Evolutionary conservation across 2,113 vertebrate genomes (phyloP).

Genomic region (Oncorhynchus nerka): DNA sequence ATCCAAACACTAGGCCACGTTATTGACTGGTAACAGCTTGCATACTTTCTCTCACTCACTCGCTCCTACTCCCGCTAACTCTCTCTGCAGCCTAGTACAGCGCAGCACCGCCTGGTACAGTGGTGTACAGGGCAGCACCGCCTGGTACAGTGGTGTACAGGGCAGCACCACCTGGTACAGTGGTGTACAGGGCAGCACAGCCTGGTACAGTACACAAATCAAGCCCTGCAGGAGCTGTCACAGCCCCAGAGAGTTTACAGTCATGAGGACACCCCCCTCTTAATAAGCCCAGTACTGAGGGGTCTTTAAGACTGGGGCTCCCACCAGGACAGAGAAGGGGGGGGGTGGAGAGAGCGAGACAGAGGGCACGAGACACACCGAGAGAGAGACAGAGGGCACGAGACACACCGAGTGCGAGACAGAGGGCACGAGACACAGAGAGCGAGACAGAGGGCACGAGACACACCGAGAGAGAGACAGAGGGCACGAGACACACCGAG

Average conservation of each 20-base stretch:
- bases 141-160: too few relatives aligned
- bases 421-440: too few relatives aligned
- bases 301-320: conserved; percentile 27
- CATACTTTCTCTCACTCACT: conserved; percentile 21
- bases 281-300: conserved; percentile 61
- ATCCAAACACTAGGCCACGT: conserved; percentile 31
- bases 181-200: too few relatives aligned
- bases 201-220: neutral
- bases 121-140: too few relatives aligned
- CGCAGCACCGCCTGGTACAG: neutral
- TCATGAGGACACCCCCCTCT: conserved; percentile 34
- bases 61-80: neutral
- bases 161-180: too few relatives aligned
- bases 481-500: neutral
- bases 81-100: conserved; percentile 12
- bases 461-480: neutral
- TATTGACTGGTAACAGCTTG: conserved; percentile 44
- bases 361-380: neutral
- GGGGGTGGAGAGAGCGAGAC: too few relatives aligned
- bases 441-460: too few relatives aligned
- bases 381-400: neutral
- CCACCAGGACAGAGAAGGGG: conserved; percentile 3
- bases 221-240: conserved; percentile 51
- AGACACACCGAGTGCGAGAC: neutral
- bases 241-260: conserved; percentile 17